Evolutionary conservation across 2,888 invertebrate genomes (phyloP), one percentile per base, ranked within the genome.

Genomic region (Trichopria drosophilae): DNA sequence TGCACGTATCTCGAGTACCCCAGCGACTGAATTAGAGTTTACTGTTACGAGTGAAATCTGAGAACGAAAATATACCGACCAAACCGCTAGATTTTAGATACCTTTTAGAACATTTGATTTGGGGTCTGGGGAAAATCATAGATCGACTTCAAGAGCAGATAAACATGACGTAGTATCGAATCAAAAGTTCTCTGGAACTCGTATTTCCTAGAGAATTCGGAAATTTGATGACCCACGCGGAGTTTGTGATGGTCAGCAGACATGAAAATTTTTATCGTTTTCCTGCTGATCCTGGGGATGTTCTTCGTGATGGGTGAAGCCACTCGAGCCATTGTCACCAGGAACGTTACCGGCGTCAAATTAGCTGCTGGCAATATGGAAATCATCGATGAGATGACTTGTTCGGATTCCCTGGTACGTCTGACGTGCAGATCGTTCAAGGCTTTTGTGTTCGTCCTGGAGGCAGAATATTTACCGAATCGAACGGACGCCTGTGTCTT

Each of bases 371-470:
- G 20, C 37, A 2, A 13, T 43, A 72, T 75, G 70, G 75, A 75
- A 46, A 59, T 73, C 29, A 63, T 75, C 7, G 62, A 72, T 34
- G 72, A 75, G 44, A 65, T 65, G 3, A 64, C 64, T 6, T 75
- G 75, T 50, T 72, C 74, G 15, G 64, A 68, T 18, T 47, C 64
- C 0, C 44, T 67, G 4, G 52, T 72, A 1, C 61, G 75, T 15
- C 55, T 75, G 5, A 73, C 73, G 15, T 71, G 71, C 61, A 61
- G 69, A 18, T 75, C 75, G 3, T 55, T 74, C 10, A 63, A 59
- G 23, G 71, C 75, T 2, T 68, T 72, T 45, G 58, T 75, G 9
- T 69, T 72, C 53, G 58, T 75, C 6, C 58, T 75, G 46, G 67
- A 71, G 36, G 75, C 74, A 5, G 64, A 65, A 7, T 75, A 73